These are phyloP conservation scores for Cylindroiulus punctatus DNA, from an alignment of 2,888 invertebrate species.

Conservation along the genomic window DNA sequence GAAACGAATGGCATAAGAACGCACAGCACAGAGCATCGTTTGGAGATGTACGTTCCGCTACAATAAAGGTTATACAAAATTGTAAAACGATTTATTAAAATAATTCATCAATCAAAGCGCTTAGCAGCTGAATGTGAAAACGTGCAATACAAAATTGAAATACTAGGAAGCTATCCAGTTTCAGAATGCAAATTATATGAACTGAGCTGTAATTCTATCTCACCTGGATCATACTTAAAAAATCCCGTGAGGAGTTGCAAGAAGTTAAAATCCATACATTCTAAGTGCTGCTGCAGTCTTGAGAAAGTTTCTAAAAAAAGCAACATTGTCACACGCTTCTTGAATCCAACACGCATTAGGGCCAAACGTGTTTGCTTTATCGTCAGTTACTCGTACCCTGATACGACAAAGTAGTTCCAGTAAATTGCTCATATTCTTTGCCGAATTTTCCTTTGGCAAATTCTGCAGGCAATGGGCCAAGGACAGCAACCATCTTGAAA, in stretches of 20 bases:
- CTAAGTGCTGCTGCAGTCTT: slow-evolving; percentile 43
- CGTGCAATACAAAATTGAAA: neutral
- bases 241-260: slow-evolving; percentile 45
- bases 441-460: slow-evolving; percentile 51
- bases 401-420: slow-evolving; percentile 50
- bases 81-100: neutral
- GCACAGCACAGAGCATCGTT: neutral
- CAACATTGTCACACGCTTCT: neutral
- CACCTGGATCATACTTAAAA: slow-evolving; percentile 41
- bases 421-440: slow-evolving; percentile 48
- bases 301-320: slow-evolving; percentile 42
- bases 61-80: no score
- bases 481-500: slow-evolving; percentile 53
- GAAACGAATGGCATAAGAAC: slow-evolving; percentile 13
- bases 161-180: neutral
- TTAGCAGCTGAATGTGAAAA: neutral
- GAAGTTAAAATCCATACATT: slow-evolving; percentile 50
- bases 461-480: slow-evolving; percentile 47
- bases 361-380: neutral
- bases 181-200: neutral
- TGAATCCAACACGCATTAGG: slow-evolving; percentile 2
- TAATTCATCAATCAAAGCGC: neutral
- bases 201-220: neutral
- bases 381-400: neutral
- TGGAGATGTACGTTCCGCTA: slow-evolving; percentile 28